Percentiles rank a stretch among this genome's conserved stretches.
These are phyloP conservation scores for Trichogramma pretiosum DNA, from an alignment of 1,140 invertebrate genomes.

Conservation along the genomic window DNA sequence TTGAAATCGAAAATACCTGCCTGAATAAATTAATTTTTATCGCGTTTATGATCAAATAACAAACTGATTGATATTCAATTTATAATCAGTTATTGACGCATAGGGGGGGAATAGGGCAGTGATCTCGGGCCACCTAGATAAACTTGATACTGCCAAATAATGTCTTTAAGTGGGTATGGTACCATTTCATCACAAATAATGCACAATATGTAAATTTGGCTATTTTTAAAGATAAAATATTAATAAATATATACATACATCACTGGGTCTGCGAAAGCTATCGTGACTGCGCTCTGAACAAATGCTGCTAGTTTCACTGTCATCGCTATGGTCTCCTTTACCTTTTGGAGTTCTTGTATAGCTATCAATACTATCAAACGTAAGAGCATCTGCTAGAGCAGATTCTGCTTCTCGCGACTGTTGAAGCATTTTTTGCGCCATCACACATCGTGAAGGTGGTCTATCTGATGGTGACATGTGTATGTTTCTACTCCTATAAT, in stretches of 20 bases:
- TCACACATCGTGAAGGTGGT: constrained; percentile 52
- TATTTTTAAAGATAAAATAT: too few species aligned
- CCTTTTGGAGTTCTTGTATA: constrained; percentile 39
- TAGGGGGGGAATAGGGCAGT: too few species aligned
- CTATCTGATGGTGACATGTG: constrained; percentile 46
- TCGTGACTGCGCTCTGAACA: constrained; percentile 87
- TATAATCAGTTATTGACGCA: too few species aligned
- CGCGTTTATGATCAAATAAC: too few species aligned
- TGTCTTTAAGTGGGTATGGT: too few species aligned
- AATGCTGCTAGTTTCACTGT: constrained; percentile 89
- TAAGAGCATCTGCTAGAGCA: constrained; percentile 67
- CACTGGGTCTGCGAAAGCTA: constrained; percentile 66
- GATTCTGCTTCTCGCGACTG: constrained; percentile 84
- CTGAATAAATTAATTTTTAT: too few species aligned
- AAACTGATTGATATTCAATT: too few species aligned
- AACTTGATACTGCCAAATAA: too few species aligned
- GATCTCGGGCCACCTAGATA: too few species aligned
- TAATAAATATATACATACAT: constrained; percentile 69
- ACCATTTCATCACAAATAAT: too few species aligned
- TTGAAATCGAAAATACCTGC: too few species aligned
- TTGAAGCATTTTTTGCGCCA: constrained; percentile 74
- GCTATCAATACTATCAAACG: constrained; percentile 38
- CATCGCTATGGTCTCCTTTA: constrained; percentile 71
- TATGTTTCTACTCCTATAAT: constrained; percentile 32
- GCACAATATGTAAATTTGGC: too few species aligned